A percentile compares a stretch with the other conserved stretches of the same genome.
These are phyloP conservation scores for Speoplatyrhinus poulsoni DNA, from an alignment of 2,113 vertebrate genomes.

Conservation along the genomic window DNA sequence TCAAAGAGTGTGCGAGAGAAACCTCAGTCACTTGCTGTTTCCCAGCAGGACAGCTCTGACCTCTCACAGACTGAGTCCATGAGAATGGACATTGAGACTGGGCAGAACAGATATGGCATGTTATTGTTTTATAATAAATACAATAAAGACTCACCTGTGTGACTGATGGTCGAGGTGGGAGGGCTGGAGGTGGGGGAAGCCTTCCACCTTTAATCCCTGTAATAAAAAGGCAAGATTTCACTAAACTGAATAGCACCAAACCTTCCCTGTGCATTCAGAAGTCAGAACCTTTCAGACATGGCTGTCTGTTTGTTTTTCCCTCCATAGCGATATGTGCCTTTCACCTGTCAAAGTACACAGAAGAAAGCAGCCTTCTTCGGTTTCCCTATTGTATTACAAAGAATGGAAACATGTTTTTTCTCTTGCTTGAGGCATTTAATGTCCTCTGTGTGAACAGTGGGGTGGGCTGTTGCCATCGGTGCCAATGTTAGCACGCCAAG, in stretches of 20 bases:
- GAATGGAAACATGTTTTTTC: constrained; percentile 21
- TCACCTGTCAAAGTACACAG: constrained; percentile 19
- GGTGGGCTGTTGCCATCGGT: not conserved
- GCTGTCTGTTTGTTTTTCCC: no score
- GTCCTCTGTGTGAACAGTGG: not conserved
- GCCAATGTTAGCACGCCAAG: not conserved
- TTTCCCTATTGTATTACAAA: constrained; percentile 25
- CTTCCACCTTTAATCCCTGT: constrained; percentile 81
- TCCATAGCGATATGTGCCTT: not conserved
- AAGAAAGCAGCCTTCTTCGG: not conserved
- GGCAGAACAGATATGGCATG: not conserved
- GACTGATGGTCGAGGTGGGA: constrained; percentile 86
- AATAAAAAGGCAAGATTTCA: constrained; percentile 23
- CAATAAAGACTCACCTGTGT: constrained; percentile 81
- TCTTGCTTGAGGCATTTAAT: not conserved
- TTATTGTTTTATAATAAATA: not conserved
- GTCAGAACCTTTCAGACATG: constrained; percentile 2
- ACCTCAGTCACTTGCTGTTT: no score
- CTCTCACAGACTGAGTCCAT: no score
- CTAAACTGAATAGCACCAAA: not conserved
- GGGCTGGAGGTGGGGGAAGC: constrained; percentile 85
- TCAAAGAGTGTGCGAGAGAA: no score
- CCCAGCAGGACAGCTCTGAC: no score
- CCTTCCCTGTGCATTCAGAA: not conserved
- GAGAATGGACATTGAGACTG: no score